Evolutionary conservation across 1,140 invertebrate genomes (phyloP).

Genomic region (Diachasma alloeum): DNA sequence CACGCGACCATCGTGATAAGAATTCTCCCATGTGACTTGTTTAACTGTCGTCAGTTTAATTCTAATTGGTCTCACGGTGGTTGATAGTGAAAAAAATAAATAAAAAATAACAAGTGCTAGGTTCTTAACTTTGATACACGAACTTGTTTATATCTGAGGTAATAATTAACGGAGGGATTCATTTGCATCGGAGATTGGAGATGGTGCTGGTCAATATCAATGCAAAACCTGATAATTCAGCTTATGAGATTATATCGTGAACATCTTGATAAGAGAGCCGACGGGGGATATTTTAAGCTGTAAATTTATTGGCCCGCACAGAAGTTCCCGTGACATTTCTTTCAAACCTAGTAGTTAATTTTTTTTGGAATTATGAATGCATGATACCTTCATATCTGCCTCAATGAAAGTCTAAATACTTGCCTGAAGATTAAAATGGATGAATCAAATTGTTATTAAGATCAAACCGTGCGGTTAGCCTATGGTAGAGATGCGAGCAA

Average conservation of each 20-base stretch:
- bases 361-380: too few species aligned
- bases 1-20: conserved; percentile 8
- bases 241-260: not conserved
- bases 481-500: too few species aligned
- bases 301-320: too few species aligned
- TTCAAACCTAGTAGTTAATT: too few species aligned
- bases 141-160: not conserved
- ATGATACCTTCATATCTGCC: too few species aligned
- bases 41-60: conserved; percentile 3
- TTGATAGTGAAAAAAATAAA: not conserved
- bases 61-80: conserved; percentile 7
- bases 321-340: too few species aligned
- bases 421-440: too few species aligned
- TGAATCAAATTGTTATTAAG: too few species aligned
- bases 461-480: too few species aligned
- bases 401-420: too few species aligned
- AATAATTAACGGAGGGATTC: not conserved
- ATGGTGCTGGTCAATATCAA: not conserved
- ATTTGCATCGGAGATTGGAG: not conserved
- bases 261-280: not conserved
- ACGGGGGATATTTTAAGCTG: too few species aligned
- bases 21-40: not conserved
- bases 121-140: not conserved
- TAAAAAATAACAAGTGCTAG: not conserved
- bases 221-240: not conserved